Evolutionary conservation across 2,888 invertebrate species (phyloP), one percentile per base, ranked within the genome.

Genomic region (Tromatobia lineatoria): DNA sequence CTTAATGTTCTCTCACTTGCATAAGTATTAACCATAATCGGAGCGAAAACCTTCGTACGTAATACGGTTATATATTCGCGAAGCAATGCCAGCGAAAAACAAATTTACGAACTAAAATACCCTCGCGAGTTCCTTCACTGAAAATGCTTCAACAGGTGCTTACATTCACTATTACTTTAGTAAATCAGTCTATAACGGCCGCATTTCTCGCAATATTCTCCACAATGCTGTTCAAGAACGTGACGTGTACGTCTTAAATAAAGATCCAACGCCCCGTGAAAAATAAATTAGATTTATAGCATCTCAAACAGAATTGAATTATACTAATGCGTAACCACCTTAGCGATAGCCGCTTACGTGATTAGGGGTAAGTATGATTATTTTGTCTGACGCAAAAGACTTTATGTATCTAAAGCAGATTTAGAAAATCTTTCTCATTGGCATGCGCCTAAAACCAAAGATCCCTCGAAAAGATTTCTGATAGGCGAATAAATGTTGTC

Each of bases 301-400:
- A 73, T 57, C 15, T 79, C 25, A 80, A 59, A 42, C 25, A 71
- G 57, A 80, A 75, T 42, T 71, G 69, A 61, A 82, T 85, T 74
- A 75, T 80, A 85, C 85, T 85, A 82, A 85, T 80, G 78, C 70
- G 75, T 82, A 86, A 87, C 88, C 88, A 88, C 88, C 89, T 88
- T 90, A 89, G 89, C 88, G 88, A 87, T 89, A 88, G 77, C 79
- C 73, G 82, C 69, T 80, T 66, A 85, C 81, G 79, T 78, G 85
- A 82, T 74, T 59, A 82, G 69, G 80, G 86, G 86, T 88, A 87
- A 87, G 83, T 87, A 85, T 82, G 47, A 69, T 11, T 52, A 66
- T 84, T 75, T 67, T 61, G 74, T 15, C 47, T 57, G 78, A 66
- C 29, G 73, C 59, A 69, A 80, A 66, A 83, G 54, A 57, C 71